These are phyloP conservation scores for Euura lappo DNA, from an alignment of 1,140 invertebrate genomes.

Conservation along the genomic window DNA sequence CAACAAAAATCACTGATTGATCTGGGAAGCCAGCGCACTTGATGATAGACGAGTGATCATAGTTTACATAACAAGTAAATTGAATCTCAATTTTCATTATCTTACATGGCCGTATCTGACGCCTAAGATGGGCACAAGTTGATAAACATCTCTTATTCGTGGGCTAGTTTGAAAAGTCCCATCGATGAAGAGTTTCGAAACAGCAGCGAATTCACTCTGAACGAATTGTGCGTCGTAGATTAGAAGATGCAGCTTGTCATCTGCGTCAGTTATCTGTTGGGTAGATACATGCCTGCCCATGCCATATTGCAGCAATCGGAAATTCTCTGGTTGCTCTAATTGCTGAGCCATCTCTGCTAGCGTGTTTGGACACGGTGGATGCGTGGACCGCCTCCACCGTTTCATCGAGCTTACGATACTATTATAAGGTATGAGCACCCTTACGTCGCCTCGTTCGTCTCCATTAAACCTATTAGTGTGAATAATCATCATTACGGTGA, in stretches of 20 bases:
- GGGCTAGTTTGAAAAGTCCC: neutral
- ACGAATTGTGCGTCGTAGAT: neutral
- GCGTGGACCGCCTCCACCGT: constrained; percentile 7
- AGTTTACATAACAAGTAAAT: too few relatives aligned
- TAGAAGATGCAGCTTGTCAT: neutral
- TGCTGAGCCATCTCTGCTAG: constrained; percentile 13
- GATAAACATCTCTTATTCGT: neutral
- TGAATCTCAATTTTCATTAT: neutral
- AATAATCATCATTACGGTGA: too few relatives aligned
- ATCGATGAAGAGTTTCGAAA: neutral
- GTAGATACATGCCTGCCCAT: neutral
- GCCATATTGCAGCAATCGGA: constrained; percentile 9
- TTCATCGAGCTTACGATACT: constrained; percentile 8
- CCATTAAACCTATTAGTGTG: neutral
- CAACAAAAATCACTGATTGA: too few relatives aligned
- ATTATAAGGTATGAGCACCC: constrained; percentile 11
- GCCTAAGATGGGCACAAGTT: neutral
- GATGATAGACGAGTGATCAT: too few relatives aligned
- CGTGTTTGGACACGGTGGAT: constrained; percentile 10
- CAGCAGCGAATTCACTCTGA: neutral
- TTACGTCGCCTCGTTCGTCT: constrained; percentile 6
- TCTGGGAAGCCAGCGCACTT: too few relatives aligned
- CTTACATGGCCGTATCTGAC: neutral
- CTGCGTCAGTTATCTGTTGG: constrained; percentile 3
- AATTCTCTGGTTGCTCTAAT: constrained; percentile 7